phyloP scores from a whole-genome alignment of 2,797 vertebrate species.

The Coranthus polyacanthus region DNA sequence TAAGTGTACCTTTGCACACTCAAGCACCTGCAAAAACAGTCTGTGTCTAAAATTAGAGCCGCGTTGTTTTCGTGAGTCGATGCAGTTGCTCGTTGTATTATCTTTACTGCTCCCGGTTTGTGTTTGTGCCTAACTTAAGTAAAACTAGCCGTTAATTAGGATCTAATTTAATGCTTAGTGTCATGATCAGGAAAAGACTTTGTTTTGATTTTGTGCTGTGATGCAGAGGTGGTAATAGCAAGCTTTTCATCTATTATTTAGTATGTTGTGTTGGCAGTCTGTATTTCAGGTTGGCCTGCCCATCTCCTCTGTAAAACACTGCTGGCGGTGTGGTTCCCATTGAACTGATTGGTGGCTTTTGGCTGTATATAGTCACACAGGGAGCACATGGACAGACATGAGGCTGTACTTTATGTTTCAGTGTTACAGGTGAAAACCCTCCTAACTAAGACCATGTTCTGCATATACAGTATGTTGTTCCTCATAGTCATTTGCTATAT shows the following conservation, averaged over 20 bases:
- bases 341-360: not conserved
- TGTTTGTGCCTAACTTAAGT: not conserved
- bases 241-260: not conserved
- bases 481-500: too few species aligned
- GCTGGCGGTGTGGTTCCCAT: not conserved
- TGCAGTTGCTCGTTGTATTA: not conserved
- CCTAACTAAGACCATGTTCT: too few species aligned
- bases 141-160: not conserved
- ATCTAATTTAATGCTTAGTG: constrained; percentile 3
- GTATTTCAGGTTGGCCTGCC: not conserved
- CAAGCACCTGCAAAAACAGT: too few species aligned
- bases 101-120: not conserved
- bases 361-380: not conserved
- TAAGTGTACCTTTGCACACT: not conserved
- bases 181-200: not conserved
- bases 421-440: not conserved
- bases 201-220: not conserved
- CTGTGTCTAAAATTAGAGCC: not conserved
- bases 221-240: not conserved
- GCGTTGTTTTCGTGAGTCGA: too few species aligned
- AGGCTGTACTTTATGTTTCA: constrained; percentile 19
- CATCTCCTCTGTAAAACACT: not conserved
- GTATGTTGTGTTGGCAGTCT: not conserved
- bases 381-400: constrained; percentile 10
- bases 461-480: too few species aligned